Evolutionary conservation across 2,113 vertebrate species (phyloP).

Genomic region (Strix uralensis): DNA sequence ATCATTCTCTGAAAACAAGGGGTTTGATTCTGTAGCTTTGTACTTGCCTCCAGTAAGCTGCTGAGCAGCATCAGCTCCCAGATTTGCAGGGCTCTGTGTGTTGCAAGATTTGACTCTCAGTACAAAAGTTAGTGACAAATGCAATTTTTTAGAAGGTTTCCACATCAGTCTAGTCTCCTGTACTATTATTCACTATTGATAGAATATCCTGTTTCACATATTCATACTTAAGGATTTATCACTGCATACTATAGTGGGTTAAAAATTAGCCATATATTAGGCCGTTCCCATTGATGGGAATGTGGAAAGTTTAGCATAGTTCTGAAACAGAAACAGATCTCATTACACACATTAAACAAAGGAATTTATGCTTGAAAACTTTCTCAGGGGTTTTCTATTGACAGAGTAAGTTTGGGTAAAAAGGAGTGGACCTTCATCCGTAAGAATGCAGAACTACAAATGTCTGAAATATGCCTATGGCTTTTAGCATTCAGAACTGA

Average conservation of each 20-base stretch:
- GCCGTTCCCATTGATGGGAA: not conserved
- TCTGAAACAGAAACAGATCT: not conserved
- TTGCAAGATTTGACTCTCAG: not conserved
- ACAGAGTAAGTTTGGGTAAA: not conserved
- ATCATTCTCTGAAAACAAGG: not conserved
- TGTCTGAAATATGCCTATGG: not conserved
- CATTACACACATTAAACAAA: not conserved
- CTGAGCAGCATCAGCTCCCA: not conserved
- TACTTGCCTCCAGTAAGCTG: not conserved
- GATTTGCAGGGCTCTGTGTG: not conserved
- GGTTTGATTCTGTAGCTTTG: not conserved
- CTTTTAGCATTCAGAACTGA: not conserved
- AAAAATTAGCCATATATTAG: not conserved
- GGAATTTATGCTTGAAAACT: not conserved
- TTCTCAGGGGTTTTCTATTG: not conserved
- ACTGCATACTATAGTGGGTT: not conserved
- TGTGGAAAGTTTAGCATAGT: not conserved
- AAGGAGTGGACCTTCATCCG: not conserved
- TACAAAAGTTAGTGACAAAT: not conserved
- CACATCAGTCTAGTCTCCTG: not conserved
- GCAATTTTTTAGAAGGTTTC: not conserved
- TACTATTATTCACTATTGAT: not conserved
- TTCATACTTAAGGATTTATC: not conserved
- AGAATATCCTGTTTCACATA: not conserved
- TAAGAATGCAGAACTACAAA: not conserved